phyloP scores from a whole-genome alignment of 2,797 vertebrate species.

The Coregonus ussuriensis region DNA sequence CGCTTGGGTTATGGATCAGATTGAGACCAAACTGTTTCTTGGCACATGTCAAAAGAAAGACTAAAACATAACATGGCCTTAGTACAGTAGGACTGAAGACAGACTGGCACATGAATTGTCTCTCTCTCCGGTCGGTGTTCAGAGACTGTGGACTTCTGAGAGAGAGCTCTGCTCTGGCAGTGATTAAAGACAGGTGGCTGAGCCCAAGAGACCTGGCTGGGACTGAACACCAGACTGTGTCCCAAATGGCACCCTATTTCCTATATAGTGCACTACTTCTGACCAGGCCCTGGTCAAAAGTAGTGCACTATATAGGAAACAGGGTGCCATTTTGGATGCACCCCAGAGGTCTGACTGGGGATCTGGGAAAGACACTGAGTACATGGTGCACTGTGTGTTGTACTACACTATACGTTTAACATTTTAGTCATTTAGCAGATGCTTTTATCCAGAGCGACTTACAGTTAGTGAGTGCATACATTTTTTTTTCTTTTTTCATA shows the following conservation, averaged over 20 bases:
- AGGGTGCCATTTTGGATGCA: neutral
- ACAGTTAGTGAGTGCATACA: too few species aligned
- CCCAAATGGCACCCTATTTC: neutral
- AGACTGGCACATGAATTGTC: slow-evolving; percentile 30
- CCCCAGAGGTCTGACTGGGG: too few species aligned
- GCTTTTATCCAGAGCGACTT: too few species aligned
- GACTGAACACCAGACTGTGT: neutral
- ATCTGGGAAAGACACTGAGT: neutral
- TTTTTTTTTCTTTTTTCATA: too few species aligned
- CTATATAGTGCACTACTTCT: too few species aligned
- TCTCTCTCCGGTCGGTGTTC: slow-evolving; percentile 22
- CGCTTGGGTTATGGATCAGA: slow-evolving; percentile 62
- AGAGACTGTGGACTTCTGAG: slow-evolving; percentile 40
- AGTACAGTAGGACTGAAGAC: slow-evolving; percentile 54
- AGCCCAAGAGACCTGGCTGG: slow-evolving; percentile 54
- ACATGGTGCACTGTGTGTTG: too few species aligned
- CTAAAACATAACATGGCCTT: slow-evolving; percentile 40
- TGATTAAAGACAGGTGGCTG: slow-evolving; percentile 68
- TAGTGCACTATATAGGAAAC: too few species aligned
- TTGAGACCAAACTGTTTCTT: slow-evolving; percentile 71
- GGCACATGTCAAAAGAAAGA: slow-evolving; percentile 67
- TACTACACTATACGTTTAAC: too few species aligned
- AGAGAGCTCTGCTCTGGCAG: slow-evolving; percentile 39
- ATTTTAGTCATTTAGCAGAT: too few species aligned
- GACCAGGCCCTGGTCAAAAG: too few species aligned